Conservation (phyloP, 1,140 invertebrate genomes). For the Drosophila sp. region DNA sequence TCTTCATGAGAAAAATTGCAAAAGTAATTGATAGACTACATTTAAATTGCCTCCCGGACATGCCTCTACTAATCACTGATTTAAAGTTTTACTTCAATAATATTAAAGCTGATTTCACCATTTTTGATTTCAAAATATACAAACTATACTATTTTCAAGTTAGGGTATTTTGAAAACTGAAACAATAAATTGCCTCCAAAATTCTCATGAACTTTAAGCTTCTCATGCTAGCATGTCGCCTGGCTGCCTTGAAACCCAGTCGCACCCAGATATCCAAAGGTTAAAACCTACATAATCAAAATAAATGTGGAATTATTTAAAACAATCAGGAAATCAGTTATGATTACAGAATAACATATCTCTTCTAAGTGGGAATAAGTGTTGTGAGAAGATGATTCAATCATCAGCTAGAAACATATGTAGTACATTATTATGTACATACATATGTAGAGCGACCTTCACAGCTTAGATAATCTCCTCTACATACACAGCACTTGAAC, state of each 20-base stretch:
- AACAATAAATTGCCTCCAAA: neutral
- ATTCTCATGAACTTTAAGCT: conserved; percentile 8
- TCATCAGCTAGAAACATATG: neutral
- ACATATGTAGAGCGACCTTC: conserved; percentile 32
- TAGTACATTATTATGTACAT: conserved; percentile 21
- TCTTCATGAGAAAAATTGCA: too few species aligned
- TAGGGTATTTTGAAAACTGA: too few species aligned
- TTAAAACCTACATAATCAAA: conserved; percentile 32
- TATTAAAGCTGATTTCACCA: too few species aligned
- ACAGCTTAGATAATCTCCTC: conserved; percentile 24
- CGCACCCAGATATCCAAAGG: conserved; percentile 40
- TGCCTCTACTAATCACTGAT: too few species aligned
- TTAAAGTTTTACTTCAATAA: too few species aligned
- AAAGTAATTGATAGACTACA: too few species aligned
- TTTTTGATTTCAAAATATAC: too few species aligned
- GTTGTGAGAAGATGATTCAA: conserved; percentile 13
- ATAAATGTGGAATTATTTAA: conserved; percentile 40
- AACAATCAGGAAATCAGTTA: conserved; percentile 67
- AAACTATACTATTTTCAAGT: too few species aligned
- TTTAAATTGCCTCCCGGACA: too few species aligned
- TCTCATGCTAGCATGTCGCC: neutral
- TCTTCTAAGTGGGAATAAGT: neutral
- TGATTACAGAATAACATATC: conserved; percentile 41
- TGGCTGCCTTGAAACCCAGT: conserved; percentile 42
- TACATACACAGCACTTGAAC: too few species aligned